These are phyloP conservation scores for Isurus oxyrinchus DNA, from an alignment of 2,113 vertebrate species.

Conservation along the genomic window DNA sequence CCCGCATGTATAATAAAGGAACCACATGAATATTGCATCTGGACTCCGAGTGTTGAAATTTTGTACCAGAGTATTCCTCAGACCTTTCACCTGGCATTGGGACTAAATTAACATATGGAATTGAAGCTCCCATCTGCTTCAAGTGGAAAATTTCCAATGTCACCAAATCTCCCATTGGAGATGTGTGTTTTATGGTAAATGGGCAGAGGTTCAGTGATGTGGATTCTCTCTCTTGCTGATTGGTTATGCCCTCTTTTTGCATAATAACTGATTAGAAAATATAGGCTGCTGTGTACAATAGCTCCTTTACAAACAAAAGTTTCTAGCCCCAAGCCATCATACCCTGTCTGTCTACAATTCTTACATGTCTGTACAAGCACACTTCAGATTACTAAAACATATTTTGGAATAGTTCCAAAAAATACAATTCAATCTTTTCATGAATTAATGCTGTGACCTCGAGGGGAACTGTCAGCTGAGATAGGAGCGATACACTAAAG, in stretches of 20 bases:
- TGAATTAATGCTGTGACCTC: constrained; percentile 25
- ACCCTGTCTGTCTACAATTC: not conserved
- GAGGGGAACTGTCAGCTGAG: not conserved
- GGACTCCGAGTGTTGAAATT: too few relatives aligned
- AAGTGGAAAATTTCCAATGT: not conserved
- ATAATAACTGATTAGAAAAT: not conserved
- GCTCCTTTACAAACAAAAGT: not conserved
- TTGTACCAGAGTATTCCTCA: too few relatives aligned
- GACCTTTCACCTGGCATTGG: not conserved
- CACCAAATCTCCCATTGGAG: not conserved
- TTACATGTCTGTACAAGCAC: constrained; percentile 12
- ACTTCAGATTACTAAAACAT: constrained; percentile 25
- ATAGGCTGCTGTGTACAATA: not conserved
- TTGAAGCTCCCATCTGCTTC: not conserved
- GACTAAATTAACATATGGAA: not conserved
- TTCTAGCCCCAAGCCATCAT: not conserved
- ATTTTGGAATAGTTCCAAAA: constrained; percentile 24
- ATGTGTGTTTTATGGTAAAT: not conserved
- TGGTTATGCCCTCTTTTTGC: not conserved
- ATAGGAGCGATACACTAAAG: not conserved
- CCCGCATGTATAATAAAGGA: too few relatives aligned
- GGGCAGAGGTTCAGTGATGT: not conserved
- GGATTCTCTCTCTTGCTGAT: not conserved
- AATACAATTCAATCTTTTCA: constrained; percentile 16
- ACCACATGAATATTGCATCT: too few relatives aligned